Conservation (phyloP, 2,888 invertebrate species). For the Eledone cirrhosa region DNA sequence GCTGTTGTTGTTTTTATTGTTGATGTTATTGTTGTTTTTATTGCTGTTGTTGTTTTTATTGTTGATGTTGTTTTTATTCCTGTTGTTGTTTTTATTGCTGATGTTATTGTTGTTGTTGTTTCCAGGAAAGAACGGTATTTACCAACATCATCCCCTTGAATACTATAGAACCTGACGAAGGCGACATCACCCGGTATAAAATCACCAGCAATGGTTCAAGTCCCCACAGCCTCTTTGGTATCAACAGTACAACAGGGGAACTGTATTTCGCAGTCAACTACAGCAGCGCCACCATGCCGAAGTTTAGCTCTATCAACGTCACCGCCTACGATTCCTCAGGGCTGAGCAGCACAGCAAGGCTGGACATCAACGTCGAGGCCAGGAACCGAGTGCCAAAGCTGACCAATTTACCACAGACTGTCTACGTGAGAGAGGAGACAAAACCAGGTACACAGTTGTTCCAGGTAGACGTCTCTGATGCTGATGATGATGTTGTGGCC, state of each 20-base stretch:
- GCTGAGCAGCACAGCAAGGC: background rate
- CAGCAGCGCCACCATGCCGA: background rate
- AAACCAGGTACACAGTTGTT: background rate
- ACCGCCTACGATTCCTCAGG: background rate
- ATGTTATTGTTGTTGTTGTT: background rate
- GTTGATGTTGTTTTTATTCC: too few species aligned
- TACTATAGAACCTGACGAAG: background rate
- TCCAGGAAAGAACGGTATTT: background rate
- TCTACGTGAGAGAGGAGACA: background rate
- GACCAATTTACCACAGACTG: conserved; percentile 14
- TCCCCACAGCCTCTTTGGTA: background rate
- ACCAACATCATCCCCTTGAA: background rate
- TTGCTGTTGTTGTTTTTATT: too few species aligned
- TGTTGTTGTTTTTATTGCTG: too few species aligned
- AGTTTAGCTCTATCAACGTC: background rate
- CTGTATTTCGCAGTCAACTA: conserved; percentile 20
- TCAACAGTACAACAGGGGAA: background rate
- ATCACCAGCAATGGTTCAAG: background rate
- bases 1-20: too few species aligned
- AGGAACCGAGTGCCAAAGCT: background rate
- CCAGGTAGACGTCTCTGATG: background rate
- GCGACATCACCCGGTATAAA: conserved; percentile 1
- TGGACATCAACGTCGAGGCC: background rate
- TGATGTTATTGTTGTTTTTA: too few species aligned
- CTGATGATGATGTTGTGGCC: background rate